Conservation (phyloP, 2,797 vertebrate genomes). For the Champsocephalus gunnari region DNA sequence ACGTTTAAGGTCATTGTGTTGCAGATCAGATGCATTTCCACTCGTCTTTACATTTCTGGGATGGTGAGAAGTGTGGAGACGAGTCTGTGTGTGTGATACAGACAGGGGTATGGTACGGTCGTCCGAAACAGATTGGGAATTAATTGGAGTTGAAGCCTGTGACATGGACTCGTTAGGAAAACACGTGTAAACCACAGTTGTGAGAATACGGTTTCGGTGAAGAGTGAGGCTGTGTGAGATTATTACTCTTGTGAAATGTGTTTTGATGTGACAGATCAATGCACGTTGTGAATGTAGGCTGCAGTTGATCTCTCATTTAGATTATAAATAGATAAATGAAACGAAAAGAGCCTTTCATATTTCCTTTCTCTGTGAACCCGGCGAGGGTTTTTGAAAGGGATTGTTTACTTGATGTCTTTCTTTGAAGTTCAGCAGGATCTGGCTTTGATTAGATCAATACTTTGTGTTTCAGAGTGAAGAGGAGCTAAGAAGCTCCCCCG, state of each 20-base stretch:
- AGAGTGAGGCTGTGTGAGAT: constrained; percentile 54
- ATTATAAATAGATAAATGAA: constrained; percentile 84
- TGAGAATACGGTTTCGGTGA: constrained; percentile 57
- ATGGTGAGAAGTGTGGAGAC: constrained; percentile 41
- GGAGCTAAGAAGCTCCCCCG: constrained; percentile 90
- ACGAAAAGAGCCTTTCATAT: constrained; percentile 73
- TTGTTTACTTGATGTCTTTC: constrained; percentile 92
- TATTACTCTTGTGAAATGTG: constrained; percentile 71
- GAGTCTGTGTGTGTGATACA: constrained; percentile 30
- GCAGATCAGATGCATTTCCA: constrained; percentile 43
- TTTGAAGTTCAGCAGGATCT: constrained; percentile 95
- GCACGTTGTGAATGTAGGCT: constrained; percentile 70
- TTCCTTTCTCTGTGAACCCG: constrained; percentile 74
- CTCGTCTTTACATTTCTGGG: constrained; percentile 28
- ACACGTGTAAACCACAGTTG: constrained; percentile 79
- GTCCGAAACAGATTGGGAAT: constrained; percentile 71
- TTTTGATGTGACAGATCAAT: constrained; percentile 81
- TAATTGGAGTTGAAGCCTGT: constrained; percentile 80
- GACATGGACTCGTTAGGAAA: constrained; percentile 78
- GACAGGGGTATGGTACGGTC: constrained; percentile 45
- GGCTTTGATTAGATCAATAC: constrained; percentile 97
- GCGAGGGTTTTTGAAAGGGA: constrained; percentile 80
- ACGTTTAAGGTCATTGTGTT: constrained; percentile 58
- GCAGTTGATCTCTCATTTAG: constrained; percentile 80
- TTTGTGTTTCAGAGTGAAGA: constrained; percentile 91